Evolutionary conservation across 1,140 invertebrate species (phyloP).

Genomic region (Fopius arisanus): DNA sequence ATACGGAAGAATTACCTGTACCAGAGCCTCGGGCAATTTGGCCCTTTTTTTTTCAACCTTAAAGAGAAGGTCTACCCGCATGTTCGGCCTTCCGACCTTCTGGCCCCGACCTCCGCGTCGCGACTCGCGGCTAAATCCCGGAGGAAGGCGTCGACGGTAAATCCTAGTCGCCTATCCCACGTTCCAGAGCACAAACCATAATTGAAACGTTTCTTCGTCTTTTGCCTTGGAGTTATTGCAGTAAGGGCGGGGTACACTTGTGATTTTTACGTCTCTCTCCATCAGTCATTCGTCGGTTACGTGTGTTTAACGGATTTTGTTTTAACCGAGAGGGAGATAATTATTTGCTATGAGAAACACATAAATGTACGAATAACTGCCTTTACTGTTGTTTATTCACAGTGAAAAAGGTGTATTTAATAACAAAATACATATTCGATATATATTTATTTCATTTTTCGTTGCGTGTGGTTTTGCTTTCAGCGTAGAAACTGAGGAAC

Average conservation of each 20-base stretch:
- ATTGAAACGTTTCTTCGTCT: conserved; percentile 32
- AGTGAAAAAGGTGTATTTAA: no score
- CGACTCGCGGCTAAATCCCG: not conserved
- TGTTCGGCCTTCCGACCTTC: not conserved
- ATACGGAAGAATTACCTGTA: conserved; percentile 2
- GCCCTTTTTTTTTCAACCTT: not conserved
- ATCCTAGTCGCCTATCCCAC: not conserved
- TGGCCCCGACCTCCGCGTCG: not conserved
- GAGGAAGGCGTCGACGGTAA: conserved; percentile 10
- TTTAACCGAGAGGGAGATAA: not conserved
- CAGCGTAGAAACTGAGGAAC: no score
- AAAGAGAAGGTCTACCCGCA: not conserved
- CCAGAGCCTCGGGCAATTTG: not conserved
- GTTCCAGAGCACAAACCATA: conserved; percentile 14
- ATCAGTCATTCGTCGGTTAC: not conserved
- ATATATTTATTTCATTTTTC: no score
- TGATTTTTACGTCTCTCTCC: conserved; percentile 9
- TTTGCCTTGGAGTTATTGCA: conserved; percentile 7
- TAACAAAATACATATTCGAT: no score
- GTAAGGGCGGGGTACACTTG: not conserved
- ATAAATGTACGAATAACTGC: not conserved
- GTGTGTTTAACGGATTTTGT: not conserved
- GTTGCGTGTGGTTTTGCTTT: no score
- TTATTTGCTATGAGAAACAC: not conserved
- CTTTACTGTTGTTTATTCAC: not conserved